Conservation (phyloP, 2,797 vertebrate species). For the Lerista edwardsae region DNA sequence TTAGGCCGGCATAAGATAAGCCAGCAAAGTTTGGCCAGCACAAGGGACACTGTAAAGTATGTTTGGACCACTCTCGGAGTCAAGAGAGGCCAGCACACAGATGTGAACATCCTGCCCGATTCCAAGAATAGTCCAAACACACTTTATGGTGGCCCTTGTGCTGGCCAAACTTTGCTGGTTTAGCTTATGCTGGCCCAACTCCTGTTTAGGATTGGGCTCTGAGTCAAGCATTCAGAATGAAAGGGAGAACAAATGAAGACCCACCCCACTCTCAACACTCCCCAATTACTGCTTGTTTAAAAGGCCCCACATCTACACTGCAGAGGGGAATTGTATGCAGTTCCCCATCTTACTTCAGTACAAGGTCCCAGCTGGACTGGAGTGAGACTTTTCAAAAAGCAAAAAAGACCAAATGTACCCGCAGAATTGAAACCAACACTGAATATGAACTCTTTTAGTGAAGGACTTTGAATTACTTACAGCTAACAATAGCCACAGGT, state of each 20-base stretch:
- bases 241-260: background rate
- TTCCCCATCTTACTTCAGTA: background rate
- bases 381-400: background rate
- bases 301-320: background rate
- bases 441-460: background rate
- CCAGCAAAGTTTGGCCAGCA: no score
- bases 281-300: background rate
- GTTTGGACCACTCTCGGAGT: no score
- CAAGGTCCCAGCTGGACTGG: background rate
- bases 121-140: no score
- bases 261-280: background rate
- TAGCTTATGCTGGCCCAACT: no score
- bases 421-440: background rate
- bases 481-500: slow-evolving; percentile 10
- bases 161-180: no score
- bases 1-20: no score
- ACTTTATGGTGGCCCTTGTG: no score
- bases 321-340: background rate
- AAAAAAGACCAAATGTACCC: background rate
- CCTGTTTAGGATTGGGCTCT: no score
- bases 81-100: no score
- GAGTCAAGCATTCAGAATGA: background rate
- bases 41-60: no score
- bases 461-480: slow-evolving; percentile 31
- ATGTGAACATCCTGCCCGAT: no score